Conservation (phyloP, 2,113 vertebrate species). For the Oxyruncus cristatus region DNA sequence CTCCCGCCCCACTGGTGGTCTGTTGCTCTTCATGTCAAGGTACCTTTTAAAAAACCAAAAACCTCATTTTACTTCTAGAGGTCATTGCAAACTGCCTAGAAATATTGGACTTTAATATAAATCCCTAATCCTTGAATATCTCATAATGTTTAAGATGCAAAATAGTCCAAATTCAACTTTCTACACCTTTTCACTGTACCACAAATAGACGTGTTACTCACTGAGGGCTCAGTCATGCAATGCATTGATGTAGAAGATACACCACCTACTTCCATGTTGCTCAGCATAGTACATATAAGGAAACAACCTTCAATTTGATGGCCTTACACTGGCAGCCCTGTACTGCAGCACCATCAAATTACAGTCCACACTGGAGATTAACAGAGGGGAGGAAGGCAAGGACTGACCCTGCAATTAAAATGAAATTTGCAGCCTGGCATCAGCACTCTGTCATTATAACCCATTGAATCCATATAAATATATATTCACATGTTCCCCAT, state of each 20-base stretch:
- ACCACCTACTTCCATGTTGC: not conserved
- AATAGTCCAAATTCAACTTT: not conserved
- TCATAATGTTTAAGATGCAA: not conserved
- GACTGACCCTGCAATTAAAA: not conserved
- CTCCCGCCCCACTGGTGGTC: not conserved
- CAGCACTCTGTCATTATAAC: not conserved
- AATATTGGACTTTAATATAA: not conserved
- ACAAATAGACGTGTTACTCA: not conserved
- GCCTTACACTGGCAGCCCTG: not conserved
- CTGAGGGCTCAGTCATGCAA: not conserved
- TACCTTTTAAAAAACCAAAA: not conserved
- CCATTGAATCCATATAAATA: not conserved
- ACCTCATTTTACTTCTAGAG: not conserved
- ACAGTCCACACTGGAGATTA: not conserved
- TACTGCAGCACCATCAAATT: not conserved
- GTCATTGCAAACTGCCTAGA: not conserved
- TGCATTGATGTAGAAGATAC: not conserved
- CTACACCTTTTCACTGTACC: not conserved
- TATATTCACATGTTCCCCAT: not conserved
- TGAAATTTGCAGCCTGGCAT: not conserved
- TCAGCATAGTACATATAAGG: not conserved
- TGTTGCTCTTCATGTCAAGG: not conserved
- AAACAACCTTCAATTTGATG: not conserved
- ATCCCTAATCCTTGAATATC: not conserved
- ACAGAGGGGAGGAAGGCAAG: not conserved